Evolutionary conservation across 1,140 invertebrate genomes (phyloP), one percentile per base, ranked within the genome.

Genomic region (Drosophila dunni): DNA sequence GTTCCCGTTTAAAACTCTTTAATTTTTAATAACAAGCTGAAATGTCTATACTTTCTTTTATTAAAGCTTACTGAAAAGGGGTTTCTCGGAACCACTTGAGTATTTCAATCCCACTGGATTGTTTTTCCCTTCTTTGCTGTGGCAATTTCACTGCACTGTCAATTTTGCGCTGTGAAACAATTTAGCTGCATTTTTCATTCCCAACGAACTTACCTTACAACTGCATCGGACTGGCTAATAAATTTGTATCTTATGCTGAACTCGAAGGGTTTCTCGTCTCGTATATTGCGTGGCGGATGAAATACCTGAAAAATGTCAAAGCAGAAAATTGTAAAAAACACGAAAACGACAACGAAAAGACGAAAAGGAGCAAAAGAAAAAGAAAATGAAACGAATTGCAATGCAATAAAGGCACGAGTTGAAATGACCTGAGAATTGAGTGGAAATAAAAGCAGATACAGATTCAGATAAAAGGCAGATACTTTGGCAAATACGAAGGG

Each of bases 201-300:
- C 29, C 10, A n/a, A 29, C 13, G n/a, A 64, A 79, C 91, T 90
- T 81, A 92, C 65, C 95, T 93, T 1, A 97, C 96, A 3, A 97
- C 94, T 1, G 97, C 97, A 78, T 96, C 95, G 60, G 94, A 94
- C 15, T 94, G 93, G 7, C 95, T 94, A 17, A 97, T 94, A 91
- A 97, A 96, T 79, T 96, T 95, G 93, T 97, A 98, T 17, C 96
- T 94, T 65, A 97, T 93, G 17, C 94, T 94, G 91, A 97, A 96
- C 75, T 95, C 94, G 79, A 97, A 96, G 2, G 96, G 95, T 38
- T 95, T 94, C 1, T 93, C 93, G 65, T 94, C 93, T 33, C 95
- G 93, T 56, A 90, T 76, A 76, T 92, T 90, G 15, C 93, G 82
- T 40, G 94, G 94, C 10, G 95, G 94, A 63, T 95, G 94, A 91